Evolutionary conservation across 2,113 vertebrate species (phyloP), one percentile per base, ranked within the genome.

Genomic region (Syrmaticus mikado): DNA sequence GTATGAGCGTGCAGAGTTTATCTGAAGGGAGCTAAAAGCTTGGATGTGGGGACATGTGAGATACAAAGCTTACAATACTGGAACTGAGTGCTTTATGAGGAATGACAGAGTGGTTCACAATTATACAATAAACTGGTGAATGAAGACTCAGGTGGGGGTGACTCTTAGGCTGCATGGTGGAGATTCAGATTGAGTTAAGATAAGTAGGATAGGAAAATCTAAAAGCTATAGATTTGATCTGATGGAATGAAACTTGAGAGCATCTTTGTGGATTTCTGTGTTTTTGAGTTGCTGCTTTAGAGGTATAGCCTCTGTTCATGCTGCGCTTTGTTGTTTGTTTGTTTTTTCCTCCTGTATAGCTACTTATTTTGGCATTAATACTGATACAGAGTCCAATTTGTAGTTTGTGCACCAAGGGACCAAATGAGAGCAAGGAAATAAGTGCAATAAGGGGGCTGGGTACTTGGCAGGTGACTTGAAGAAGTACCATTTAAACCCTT

Each of bases 81-180:
- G 16, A 55, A 19, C 25, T 16, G 41, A 74, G 14, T 55, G 60
- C 16, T 83, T 80, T 71, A 83, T 75, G 11, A 27, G 22, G 19
- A 28, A 1, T 46, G 11, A 7, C 6, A 43, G 36, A 58, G 19
- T 6, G 45, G 14, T 36, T 77, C 8, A 28, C 34, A 50, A 2
- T 4, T 60, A 12, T 6, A 24, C 11, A 28, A 30, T n/a, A 38
- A 36, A 12, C 0, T 17, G 73, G 9, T 62, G 50, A 76, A 20
- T 14, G 36, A 90, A 90, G 3, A 2, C 30, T 2, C 7, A 60
- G 20, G 17, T 64, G 8, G 13, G 7, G 25, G 8, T 12, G 34
- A 1, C 5, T 76, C 52, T 11, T 0, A 11, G 14, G 13, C n/a
- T 66, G 1, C 46, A 3, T 1, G 0, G 0, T 8, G 9, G 5